Conservation (phyloP, 2,797 vertebrate genomes). For the Astyanax mexicanus region DNA sequence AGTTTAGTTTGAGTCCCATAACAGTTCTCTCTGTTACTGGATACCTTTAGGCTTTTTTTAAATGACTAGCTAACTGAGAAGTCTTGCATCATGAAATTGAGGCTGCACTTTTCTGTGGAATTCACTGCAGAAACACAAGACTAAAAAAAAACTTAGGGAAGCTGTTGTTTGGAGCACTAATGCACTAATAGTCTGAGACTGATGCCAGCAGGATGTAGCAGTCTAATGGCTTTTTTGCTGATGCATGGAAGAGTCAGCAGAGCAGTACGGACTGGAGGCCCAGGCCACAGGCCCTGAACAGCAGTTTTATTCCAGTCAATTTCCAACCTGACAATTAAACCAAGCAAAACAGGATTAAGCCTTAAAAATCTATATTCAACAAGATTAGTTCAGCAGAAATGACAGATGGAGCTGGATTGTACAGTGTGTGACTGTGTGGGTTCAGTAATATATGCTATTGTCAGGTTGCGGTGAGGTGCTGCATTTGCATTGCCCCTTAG, state of each 20-base stretch:
- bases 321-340: constrained; percentile 10
- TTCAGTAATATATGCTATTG: background rate
- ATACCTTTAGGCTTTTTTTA: background rate
- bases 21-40: background rate
- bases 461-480: background rate
- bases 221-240: constrained; percentile 37
- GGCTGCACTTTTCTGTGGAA: background rate
- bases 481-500: constrained; percentile 26
- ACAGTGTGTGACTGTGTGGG: background rate
- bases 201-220: constrained; percentile 37
- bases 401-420: background rate
- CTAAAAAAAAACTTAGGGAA: constrained; percentile 5
- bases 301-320: constrained; percentile 31
- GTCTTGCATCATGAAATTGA: background rate
- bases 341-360: constrained; percentile 19
- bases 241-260: constrained; percentile 34
- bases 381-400: background rate
- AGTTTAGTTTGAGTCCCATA: background rate
- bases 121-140: background rate
- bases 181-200: constrained; percentile 32
- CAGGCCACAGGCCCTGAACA: constrained; percentile 18
- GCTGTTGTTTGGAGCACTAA: constrained; percentile 25
- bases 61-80: background rate
- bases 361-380: constrained; percentile 9
- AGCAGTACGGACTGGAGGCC: constrained; percentile 19